Base-by-base conservation (phyloP, 2,888 invertebrate species). In the Lamellibrachia columna region DNA sequence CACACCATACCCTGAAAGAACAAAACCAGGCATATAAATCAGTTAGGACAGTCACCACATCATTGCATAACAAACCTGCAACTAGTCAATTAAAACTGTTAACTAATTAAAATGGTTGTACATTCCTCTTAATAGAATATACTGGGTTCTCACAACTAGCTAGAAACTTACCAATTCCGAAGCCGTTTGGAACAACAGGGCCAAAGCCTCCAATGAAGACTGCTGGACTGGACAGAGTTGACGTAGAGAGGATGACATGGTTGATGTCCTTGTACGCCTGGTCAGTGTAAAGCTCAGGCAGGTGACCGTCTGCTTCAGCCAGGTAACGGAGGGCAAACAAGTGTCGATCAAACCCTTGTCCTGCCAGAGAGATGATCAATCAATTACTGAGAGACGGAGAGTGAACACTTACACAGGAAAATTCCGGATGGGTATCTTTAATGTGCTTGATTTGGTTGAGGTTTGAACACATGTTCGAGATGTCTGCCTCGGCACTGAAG, bases 311-410 rank as follows among this genome's bases (percentile, higher is more conserved):
- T 90, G 94, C 58, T 91, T 95, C 94, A 2, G 95, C 96, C 53
- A 98, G 97, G 94, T 98, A 97, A 96, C 97, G 98, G 92, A 99
- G 96, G 0, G 98, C 99, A 96, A 99, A 99, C 95, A 99, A 96
- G 96, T 99, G 99, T 7, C 99, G 97, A 97, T 99, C 99, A 96
- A 99, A 99, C 52, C 98, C 99, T 97, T 99, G 98, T 0, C 99
- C 97, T 98, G 94, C 90, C 96, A 92, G 93, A 92, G 22, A 92
- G 91, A 94, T 90, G 8, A 28, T 7, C 22, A 2, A 11, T 55
- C 91, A 91, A 53, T 15, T 28, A 90, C 40, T 40, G 40, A 40
- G 40, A 40, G 40, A 40, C 40, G 1, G 40, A 40, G 40, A 40
- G 40, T 40, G 40, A 40, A 40, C 40, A 40, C 40, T 40, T 40